Evolutionary conservation across 2,888 invertebrate genomes (phyloP).

Genomic region (Aphodius sticticus): DNA sequence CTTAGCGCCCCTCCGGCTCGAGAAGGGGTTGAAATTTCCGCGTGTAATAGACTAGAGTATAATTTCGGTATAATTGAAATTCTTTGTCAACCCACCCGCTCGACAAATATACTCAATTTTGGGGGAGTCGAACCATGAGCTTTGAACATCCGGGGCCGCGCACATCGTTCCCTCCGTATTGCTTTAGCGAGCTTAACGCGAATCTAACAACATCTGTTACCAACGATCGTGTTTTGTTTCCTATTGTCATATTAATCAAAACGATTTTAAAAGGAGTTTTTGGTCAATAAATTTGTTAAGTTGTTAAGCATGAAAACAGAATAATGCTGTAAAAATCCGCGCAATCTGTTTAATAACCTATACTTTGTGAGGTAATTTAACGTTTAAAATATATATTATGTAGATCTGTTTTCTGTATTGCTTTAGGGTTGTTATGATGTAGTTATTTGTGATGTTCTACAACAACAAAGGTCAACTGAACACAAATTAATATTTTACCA

Average conservation of each 20-base stretch:
- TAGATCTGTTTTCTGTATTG: too few species aligned
- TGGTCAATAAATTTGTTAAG: too few species aligned
- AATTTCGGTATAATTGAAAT: slow-evolving; percentile 4
- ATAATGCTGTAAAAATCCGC: too few species aligned
- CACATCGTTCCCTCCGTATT: not conserved
- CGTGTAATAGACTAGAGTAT: not conserved
- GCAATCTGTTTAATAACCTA: too few species aligned
- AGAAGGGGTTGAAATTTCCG: not conserved
- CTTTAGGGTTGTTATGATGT: too few species aligned
- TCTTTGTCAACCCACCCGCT: not conserved
- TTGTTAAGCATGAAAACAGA: too few species aligned
- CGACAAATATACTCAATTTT: slow-evolving; percentile 4
- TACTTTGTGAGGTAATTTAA: too few species aligned
- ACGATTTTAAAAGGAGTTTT: not conserved
- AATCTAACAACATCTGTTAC: not conserved
- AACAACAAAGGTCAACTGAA: too few species aligned
- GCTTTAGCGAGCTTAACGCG: not conserved
- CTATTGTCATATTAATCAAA: not conserved
- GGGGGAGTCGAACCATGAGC: not conserved
- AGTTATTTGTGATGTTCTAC: too few species aligned
- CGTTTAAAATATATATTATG: too few species aligned
- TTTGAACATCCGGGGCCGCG: not conserved
- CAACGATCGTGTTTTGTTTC: not conserved
- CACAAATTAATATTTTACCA: too few species aligned
- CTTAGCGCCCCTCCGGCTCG: not conserved